Evolutionary conservation across 1,140 invertebrate genomes (phyloP).

Genomic region (Drosophila takahashii): DNA sequence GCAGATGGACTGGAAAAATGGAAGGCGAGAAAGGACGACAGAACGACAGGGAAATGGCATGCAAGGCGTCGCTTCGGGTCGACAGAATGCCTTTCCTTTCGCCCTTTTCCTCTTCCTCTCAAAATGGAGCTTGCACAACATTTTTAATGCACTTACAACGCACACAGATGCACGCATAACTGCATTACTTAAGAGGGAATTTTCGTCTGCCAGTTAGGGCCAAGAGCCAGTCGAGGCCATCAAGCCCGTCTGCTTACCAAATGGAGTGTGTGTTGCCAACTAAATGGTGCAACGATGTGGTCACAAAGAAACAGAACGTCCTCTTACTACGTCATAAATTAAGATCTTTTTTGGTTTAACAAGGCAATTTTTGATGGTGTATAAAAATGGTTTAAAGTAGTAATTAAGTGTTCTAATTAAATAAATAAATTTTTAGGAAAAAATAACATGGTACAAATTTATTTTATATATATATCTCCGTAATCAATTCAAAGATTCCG

Average conservation of each 20-base stretch:
- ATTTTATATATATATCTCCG: too few relatives aligned
- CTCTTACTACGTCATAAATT: background rate
- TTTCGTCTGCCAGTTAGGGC: slow-evolving; percentile 35
- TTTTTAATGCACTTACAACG: slow-evolving; percentile 58
- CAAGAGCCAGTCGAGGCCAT: slow-evolving; percentile 1
- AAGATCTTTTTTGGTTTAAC: background rate
- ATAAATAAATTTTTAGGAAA: too few relatives aligned
- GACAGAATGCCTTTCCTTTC: slow-evolving; percentile 10
- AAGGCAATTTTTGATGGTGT: background rate
- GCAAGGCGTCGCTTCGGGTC: slow-evolving; percentile 30
- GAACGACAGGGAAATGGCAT: slow-evolving; percentile 40
- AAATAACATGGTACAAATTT: background rate
- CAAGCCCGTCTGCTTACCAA: slow-evolving; percentile 27
- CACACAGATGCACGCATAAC: slow-evolving; percentile 31
- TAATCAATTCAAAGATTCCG: too few relatives aligned
- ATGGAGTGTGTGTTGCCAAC: slow-evolving; percentile 37
- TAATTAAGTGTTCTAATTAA: too few relatives aligned
- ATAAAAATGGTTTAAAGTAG: too few relatives aligned
- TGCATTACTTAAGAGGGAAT: slow-evolving; percentile 44
- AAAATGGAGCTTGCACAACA: slow-evolving; percentile 38
- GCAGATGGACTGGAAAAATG: slow-evolving; percentile 67
- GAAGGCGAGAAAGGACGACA: slow-evolving; percentile 40
- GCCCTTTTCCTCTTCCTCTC: background rate
- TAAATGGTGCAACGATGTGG: background rate
- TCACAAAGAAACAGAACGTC: background rate